phyloP scores from a whole-genome alignment of 2,113 vertebrate genomes.

The Ahaetulla prasina region DNA sequence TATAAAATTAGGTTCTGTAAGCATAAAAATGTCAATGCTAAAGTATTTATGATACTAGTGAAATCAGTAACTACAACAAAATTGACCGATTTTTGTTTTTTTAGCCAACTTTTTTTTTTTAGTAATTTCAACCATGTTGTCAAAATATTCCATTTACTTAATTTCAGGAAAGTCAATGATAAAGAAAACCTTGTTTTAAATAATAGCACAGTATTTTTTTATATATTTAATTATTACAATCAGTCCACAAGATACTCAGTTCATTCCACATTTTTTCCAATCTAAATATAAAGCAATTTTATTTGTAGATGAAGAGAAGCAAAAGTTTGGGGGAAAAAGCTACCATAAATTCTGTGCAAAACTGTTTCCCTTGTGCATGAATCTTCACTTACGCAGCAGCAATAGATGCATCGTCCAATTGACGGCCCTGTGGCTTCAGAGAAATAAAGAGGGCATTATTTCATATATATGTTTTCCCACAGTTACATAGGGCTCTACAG shows the following conservation, averaged over 20 bases:
- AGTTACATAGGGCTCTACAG: background rate
- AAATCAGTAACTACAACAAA: slow-evolving; percentile 10
- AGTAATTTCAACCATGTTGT: slow-evolving; percentile 31
- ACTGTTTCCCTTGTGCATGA: slow-evolving; percentile 28
- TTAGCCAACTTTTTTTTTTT: slow-evolving; percentile 8
- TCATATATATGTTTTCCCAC: background rate
- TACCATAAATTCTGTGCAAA: slow-evolving; percentile 18
- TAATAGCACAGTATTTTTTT: slow-evolving; percentile 43
- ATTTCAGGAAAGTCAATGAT: slow-evolving; percentile 37
- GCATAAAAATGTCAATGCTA: background rate
- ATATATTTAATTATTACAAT: slow-evolving; percentile 45
- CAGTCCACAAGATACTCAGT: slow-evolving; percentile 36
- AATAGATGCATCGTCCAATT: slow-evolving; percentile 80
- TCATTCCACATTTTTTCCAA: slow-evolving; percentile 28
- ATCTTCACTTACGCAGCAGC: slow-evolving; percentile 77
- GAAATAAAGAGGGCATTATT: slow-evolving; percentile 10
- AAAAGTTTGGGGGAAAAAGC: slow-evolving; percentile 31
- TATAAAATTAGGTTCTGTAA: slow-evolving; percentile 5
- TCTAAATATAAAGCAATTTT: slow-evolving; percentile 51
- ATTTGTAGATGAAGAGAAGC: slow-evolving; percentile 49
- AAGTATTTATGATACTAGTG: background rate
- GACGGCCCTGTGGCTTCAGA: slow-evolving; percentile 89
- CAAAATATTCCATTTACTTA: slow-evolving; percentile 21
- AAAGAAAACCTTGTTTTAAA: slow-evolving; percentile 12
- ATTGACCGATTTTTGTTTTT: background rate